Conservation (phyloP, 2,113 vertebrate genomes). For the Isichthys henryi region DNA sequence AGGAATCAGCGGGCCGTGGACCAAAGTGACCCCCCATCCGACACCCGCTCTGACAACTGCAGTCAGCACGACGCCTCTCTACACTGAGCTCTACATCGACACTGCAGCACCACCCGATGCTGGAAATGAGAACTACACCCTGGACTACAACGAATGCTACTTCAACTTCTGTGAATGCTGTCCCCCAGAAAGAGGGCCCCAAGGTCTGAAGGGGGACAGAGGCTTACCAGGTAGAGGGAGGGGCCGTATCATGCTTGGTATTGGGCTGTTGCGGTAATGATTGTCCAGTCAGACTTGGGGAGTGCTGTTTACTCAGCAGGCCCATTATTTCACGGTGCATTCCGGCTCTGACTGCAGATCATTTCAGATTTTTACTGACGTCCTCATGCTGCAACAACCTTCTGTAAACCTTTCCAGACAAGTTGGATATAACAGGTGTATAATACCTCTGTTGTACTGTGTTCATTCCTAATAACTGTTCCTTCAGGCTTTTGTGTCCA, state of each 20-base stretch:
- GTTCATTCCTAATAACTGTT: not conserved
- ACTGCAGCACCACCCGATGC: slow-evolving; percentile 54
- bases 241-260: not conserved
- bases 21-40: slow-evolving; percentile 32
- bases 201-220: slow-evolving; percentile 66
- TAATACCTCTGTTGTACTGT: not conserved
- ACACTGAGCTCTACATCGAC: slow-evolving; percentile 41
- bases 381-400: not conserved
- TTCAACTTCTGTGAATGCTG: slow-evolving; percentile 94
- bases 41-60: slow-evolving; percentile 13
- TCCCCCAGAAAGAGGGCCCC: slow-evolving; percentile 59
- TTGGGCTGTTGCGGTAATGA: not conserved
- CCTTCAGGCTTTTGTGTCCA: not conserved
- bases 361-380: not conserved
- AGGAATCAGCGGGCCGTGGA: slow-evolving; percentile 24
- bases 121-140: slow-evolving; percentile 70
- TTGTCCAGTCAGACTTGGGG: not conserved
- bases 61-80: slow-evolving; percentile 37
- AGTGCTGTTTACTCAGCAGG: not conserved
- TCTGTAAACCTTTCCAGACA: not conserved
- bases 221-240: slow-evolving; percentile 70
- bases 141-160: slow-evolving; percentile 78
- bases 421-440: not conserved
- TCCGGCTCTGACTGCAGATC: not conserved
- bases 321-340: not conserved